Evolutionary conservation across 2,888 invertebrate genomes (phyloP).

Genomic region (Diarsia dahlii): DNA sequence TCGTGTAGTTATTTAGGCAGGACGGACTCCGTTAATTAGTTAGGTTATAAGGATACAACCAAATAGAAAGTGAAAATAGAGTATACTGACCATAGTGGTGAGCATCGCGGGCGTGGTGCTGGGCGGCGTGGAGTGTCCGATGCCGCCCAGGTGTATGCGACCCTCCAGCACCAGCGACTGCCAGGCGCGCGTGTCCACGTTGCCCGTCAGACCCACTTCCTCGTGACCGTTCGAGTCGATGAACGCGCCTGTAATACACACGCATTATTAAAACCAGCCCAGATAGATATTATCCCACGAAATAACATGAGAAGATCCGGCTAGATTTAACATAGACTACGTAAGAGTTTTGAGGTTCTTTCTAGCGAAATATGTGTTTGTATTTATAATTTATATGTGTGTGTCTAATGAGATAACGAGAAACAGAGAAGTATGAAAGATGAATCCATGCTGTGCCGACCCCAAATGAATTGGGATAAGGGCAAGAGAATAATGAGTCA

Average conservation of each 20-base stretch:
- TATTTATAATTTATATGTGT: not conserved
- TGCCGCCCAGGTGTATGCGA: slow-evolving; percentile 82
- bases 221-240: slow-evolving; percentile 89
- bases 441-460: too few species aligned
- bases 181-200: slow-evolving; percentile 88
- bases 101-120: slow-evolving; percentile 28
- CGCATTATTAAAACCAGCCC: not conserved
- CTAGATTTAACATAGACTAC: not conserved
- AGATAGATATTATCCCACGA: not conserved
- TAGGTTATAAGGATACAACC: not conserved
- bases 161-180: slow-evolving; percentile 87
- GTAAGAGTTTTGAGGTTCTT: not conserved
- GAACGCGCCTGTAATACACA: slow-evolving; percentile 70
- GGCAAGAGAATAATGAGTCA: slow-evolving; percentile 1
- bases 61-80: not conserved
- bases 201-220: slow-evolving; percentile 85
- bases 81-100: slow-evolving; percentile 4
- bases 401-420: slow-evolving; percentile 50
- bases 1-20: not conserved
- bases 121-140: slow-evolving; percentile 52
- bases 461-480: too few species aligned
- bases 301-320: not conserved
- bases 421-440: too few species aligned
- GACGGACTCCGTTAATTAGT: not conserved
- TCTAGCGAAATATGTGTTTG: not conserved